phyloP scores from a whole-genome alignment of 2,888 invertebrate species.

The Cynaeus angustus region DNA sequence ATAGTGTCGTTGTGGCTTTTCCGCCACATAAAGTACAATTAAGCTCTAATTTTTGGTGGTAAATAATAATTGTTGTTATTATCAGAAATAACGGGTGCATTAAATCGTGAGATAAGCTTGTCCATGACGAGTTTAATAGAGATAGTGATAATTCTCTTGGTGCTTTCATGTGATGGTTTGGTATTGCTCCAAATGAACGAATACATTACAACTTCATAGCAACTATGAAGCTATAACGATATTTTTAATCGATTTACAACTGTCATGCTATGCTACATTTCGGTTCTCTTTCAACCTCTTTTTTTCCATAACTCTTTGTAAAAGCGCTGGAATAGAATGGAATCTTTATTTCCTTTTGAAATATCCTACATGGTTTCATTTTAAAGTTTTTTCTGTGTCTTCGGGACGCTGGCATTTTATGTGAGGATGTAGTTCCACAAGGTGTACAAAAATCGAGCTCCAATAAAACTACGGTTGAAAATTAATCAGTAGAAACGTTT shows the following conservation, averaged over 20 bases:
- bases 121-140: constrained; percentile 54
- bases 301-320: constrained; percentile 31
- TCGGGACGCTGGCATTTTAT: constrained; percentile 26
- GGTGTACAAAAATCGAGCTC: too few relatives aligned
- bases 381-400: constrained; percentile 50
- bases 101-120: constrained; percentile 57
- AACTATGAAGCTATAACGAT: constrained; percentile 40
- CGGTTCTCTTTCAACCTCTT: constrained; percentile 21
- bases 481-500: too few relatives aligned
- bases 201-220: constrained; percentile 54
- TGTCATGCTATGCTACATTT: constrained; percentile 7
- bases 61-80: constrained; percentile 57
- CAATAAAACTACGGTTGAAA: too few relatives aligned
- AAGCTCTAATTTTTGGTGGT: constrained; percentile 50
- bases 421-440: constrained; percentile 23
- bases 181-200: constrained; percentile 55
- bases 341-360: constrained; percentile 55
- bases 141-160: constrained; percentile 56
- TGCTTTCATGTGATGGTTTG: constrained; percentile 52
- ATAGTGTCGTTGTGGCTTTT: constrained; percentile 40
- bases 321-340: constrained; percentile 53
- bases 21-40: constrained; percentile 42
- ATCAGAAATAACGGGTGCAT: constrained; percentile 54
- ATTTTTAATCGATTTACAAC: constrained; percentile 41
- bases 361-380: constrained; percentile 55